Base-by-base conservation (phyloP, 2,113 vertebrate species). In the Lucifuga dentata region DNA sequence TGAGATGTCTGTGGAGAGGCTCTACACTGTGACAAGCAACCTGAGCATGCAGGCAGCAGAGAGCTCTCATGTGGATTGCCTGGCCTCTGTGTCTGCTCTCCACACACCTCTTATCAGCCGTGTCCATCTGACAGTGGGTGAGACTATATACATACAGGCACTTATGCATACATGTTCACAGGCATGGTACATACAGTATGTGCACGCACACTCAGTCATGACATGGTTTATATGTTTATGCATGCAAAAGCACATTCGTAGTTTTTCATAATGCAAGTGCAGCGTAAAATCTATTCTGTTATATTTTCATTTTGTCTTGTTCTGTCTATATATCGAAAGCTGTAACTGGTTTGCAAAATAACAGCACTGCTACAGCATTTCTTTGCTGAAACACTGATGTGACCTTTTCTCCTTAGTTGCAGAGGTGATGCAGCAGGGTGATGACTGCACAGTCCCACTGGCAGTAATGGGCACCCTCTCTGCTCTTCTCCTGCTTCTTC, bases 71-170 rank as follows among this genome's bases (percentile, higher is more conserved):
- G 77, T 98, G 81, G 91, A 92, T 11, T 96, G 95, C 46, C 87
- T 93, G 91, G 96, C 89, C 39, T 80, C 75, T 5, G 89, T 96
- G 80, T 86, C 90, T 64, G 90, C 86, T 17, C 87, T 95, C 35
- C 26, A 53, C 11, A 71, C n/a, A 5, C 92, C 88, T 8, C 86
- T 91, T 78, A 90, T 70, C 15, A 88, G 88, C 51, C 71, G 85
- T 0, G 51, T 94, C 45, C 86, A 44, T 32, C 81, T 97, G 21
- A 91, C 89, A 49, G 92, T 95, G 76, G 85, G 87, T 50, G n/a
- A 87, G 89, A 71, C 35, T 17, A 4, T 10, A 11, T 29, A 29
- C 7, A 29, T 2, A 8, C n/a, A n/a, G n/a, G n/a, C n/a, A n/a
- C n/a, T n/a, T n/a, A n/a, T n/a, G n/a, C n/a, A n/a, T n/a, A n/a